Evolutionary conservation across 2,113 vertebrate genomes (phyloP), one percentile per base, ranked within the genome.

Genomic region (Struthio camelus): DNA sequence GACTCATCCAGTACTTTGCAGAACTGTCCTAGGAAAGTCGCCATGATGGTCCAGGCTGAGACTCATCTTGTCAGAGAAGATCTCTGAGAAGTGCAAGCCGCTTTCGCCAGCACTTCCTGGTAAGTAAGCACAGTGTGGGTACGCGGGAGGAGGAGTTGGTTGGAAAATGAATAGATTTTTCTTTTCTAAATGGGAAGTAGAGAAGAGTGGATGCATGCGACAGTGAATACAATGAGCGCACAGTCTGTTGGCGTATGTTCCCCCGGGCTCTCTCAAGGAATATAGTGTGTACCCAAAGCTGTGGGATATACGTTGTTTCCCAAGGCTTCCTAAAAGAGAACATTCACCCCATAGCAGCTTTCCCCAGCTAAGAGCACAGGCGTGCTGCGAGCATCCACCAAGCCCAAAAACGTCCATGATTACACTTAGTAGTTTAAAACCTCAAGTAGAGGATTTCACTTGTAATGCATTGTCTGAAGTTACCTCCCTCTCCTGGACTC

Each of bases 91-190:
- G 42, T 42, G 27, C 4, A 4, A 86, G 40, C 86, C 4, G 2
- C 51, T 46, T 90, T 78, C 38, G 14, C 75, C 16, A 25, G 72
- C 0, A 0, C 48, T 94, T 89, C 3, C 77, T 4, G 79, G 61
- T 59, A 18, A 58, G 12, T 25, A 65, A 88, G 4, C 8, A 69
- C 65, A 75, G 69, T 3, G 40, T 46, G 27, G 5, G 62, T 72
- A 64, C 76, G 78, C 20, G 40, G 91, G 61, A 90, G 85, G 71
- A 83, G 80, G 24, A 77, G 89, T 65, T 76, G 85, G 7, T 65
- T 50, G 19, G 70, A 40, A 89, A 93, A 89, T 97, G 92, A 94
- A 92, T 62, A 66, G 87, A 58, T 84, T 96, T 95, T 87, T 94
- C 91, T 95, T 22, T 86, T 88, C 92, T 86, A 22, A 90, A 59